Conservation (phyloP, 2,797 vertebrate species). For the Toxotes lorentzi region DNA sequence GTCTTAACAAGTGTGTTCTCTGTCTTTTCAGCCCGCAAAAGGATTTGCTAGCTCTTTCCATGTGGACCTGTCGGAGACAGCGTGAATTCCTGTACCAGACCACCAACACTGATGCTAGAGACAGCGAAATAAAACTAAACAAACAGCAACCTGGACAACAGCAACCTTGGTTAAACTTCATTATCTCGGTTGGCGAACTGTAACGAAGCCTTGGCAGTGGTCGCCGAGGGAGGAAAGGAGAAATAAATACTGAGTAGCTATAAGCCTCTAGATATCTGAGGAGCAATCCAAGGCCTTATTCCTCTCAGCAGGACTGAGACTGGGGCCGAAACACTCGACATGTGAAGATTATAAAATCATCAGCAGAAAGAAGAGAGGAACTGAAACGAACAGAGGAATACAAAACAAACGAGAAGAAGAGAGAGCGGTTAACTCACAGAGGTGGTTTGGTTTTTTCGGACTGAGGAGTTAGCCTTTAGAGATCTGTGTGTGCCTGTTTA, state of each 20-base stretch:
- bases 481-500: constrained; percentile 99
- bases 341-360: constrained; percentile 72
- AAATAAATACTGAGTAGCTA: constrained; percentile 82
- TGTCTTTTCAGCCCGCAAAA: constrained; percentile 95
- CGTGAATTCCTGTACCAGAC: constrained; percentile 94
- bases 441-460: constrained; percentile 39
- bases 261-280: constrained; percentile 70
- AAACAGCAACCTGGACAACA: constrained; percentile 87
- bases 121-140: constrained; percentile 69
- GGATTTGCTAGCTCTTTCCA: constrained; percentile 99
- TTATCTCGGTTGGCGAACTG: constrained; percentile 92
- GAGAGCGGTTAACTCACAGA: constrained; percentile 50
- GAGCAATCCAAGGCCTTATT: constrained; percentile 89
- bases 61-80: constrained; percentile 96
- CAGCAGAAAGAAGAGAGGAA: constrained; percentile 55
- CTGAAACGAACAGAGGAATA: constrained; percentile 48
- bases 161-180: constrained; percentile 90
- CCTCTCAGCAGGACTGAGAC: constrained; percentile 99
- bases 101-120: constrained; percentile 77
- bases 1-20: constrained; percentile 82
- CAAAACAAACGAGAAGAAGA: constrained; percentile 43
- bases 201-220: constrained; percentile 88
- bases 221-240: constrained; percentile 82
- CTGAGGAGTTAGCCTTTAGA: constrained; percentile 84
- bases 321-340: constrained; percentile 86